Conservation (phyloP, 35 echinoderm and acorn worm species). For the Apostichopus parvimensis region DNA sequence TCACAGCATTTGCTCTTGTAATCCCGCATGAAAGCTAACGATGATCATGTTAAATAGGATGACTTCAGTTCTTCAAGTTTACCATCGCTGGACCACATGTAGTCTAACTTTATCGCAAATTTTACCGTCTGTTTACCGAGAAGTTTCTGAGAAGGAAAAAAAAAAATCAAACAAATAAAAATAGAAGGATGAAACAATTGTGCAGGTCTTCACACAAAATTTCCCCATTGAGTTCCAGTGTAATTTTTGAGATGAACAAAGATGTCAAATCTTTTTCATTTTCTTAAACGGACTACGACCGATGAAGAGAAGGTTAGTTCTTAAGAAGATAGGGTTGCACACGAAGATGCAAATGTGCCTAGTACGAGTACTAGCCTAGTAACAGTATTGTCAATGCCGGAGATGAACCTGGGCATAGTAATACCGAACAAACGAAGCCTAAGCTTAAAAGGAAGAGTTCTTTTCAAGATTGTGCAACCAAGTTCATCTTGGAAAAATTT, state of each 20-base stretch:
- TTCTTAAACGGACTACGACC: no score
- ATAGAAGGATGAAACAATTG: no score
- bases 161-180: background rate
- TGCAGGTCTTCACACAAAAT: no score
- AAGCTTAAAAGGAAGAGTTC: no score
- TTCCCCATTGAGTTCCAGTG: no score
- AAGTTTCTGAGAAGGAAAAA: constrained; percentile 72
- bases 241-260: no score
- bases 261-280: no score
- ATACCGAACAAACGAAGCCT: no score
- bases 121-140: constrained; percentile 77
- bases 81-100: constrained; percentile 80
- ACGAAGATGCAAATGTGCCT: background rate
- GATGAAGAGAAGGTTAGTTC: background rate
- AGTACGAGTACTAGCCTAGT: background rate
- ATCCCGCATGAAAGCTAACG: background rate
- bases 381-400: background rate
- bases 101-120: constrained; percentile 68
- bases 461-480: no score
- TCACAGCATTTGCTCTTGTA: background rate
- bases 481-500: no score
- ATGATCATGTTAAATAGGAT: background rate
- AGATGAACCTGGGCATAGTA: no score
- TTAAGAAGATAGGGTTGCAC: no score
- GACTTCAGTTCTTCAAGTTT: constrained; percentile 65